Evolutionary conservation across 1,140 invertebrate species (phyloP), one percentile per base, ranked within the genome.

Genomic region (Bombus sylvicola): DNA sequence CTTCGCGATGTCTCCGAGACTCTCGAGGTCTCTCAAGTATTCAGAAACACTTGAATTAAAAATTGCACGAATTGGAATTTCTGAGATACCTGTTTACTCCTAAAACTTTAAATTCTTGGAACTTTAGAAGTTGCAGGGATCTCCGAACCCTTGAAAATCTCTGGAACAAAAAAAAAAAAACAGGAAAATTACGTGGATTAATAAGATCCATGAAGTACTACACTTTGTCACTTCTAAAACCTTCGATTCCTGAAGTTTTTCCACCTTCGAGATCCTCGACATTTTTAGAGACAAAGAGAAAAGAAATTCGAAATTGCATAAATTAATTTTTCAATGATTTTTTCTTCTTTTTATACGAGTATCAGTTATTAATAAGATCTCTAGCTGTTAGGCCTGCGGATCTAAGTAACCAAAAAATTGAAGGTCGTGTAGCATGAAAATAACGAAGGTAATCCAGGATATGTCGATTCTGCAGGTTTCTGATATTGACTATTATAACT

Each of bases 251-350:
- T 59, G 57, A 59, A 59, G 28, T 28, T 12, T 3, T 59, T 59
- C 0, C 25, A 59, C 1, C 3, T 28, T 28, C 5, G 0, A 18
- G 5, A 0, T 47, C 6, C 47, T 0, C 18, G 47, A 53, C 2
- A 53, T 22, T 53, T 53, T 53, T 1, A 22, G 47, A 47, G 5
- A 6, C 15, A 2, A 53, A 53, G 1, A 22, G 47, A 53, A 18
- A 6, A 47, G 5, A 2, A 6, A 18, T 53, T 18, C 18, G 15
- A 53, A 53, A 53, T 53, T 53, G 18, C 5, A 47, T 18, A 47
- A 47, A 47, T 47, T 47, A 47, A 47, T 47, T 47, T 47, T 47
- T 5, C 43, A 43, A 43, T 43, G 4, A 43, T 15, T 43, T 43
- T 43, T 43, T 6, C 4, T 0, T 18, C 5, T 47, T 15, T 18